Conservation (phyloP, 2,888 invertebrate species). For the Cryptus viduatorius region DNA sequence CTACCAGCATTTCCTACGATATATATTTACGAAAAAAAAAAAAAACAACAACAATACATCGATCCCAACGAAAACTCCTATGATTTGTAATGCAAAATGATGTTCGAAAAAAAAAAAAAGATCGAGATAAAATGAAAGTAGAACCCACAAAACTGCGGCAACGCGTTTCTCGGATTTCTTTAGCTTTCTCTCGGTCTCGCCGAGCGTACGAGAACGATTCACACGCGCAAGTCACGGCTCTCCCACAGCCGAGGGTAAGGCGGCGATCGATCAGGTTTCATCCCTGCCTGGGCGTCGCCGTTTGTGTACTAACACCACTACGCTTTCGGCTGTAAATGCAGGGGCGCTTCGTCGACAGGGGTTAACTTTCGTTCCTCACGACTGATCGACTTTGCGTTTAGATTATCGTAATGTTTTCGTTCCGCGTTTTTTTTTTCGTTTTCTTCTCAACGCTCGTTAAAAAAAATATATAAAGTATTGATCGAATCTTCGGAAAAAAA, state of each 20-base stretch:
- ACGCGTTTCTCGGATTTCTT: conserved; percentile 43
- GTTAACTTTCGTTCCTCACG: conserved; percentile 31
- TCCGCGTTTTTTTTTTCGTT: neutral
- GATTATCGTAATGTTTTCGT: conserved; percentile 29
- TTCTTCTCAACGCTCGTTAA: neutral
- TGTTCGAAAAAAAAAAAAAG: neutral
- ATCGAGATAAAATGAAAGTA: conserved; percentile 10
- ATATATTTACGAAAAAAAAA: conserved; percentile 5
- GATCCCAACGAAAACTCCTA: neutral
- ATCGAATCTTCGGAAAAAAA: neutral
- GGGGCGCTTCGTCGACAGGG: conserved; percentile 34
- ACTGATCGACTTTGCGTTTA: conserved; percentile 25
- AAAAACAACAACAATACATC: no score
- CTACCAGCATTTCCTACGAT: neutral
- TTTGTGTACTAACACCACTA: conserved; percentile 27
- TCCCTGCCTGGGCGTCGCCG: conserved; percentile 69
- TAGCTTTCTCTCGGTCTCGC: conserved; percentile 46
- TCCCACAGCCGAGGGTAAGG: conserved; percentile 61
- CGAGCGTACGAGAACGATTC: conserved; percentile 48
- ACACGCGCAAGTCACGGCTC: conserved; percentile 66
- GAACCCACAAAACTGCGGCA: conserved; percentile 53
- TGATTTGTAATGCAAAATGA: neutral
- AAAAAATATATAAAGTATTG: neutral
- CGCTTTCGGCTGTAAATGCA: conserved; percentile 24
- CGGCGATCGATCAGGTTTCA: conserved; percentile 74